These are phyloP conservation scores for Thunnus maccoyii DNA, from an alignment of 2,113 vertebrate genomes.

Conservation along the genomic window DNA sequence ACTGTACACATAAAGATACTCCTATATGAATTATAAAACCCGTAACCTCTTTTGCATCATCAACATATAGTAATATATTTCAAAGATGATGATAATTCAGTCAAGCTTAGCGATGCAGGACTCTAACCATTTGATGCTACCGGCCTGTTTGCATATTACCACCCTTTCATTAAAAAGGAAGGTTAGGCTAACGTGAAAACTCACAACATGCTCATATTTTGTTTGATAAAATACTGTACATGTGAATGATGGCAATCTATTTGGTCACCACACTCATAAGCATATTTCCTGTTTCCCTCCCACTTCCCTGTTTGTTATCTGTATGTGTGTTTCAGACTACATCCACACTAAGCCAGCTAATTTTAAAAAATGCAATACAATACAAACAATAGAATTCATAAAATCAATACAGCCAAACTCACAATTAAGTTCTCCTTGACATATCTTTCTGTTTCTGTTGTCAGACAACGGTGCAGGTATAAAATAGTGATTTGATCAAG, in stretches of 20 bases:
- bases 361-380: neutral
- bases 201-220: conserved; percentile 14
- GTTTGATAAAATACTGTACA: neutral
- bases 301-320: neutral
- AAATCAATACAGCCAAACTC: too few species aligned
- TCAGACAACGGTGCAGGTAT: too few species aligned
- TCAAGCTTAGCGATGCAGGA: neutral
- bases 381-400: too few species aligned
- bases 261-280: neutral
- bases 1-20: conserved; percentile 70
- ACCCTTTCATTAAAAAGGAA: neutral
- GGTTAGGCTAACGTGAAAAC: neutral
- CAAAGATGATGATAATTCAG: conserved; percentile 34
- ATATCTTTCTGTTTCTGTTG: too few species aligned
- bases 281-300: conserved; percentile 2
- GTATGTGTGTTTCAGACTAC: neutral
- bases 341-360: neutral
- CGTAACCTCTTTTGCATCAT: conserved; percentile 49
- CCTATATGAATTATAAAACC: conserved; percentile 67
- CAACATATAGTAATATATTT: conserved; percentile 59
- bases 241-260: neutral
- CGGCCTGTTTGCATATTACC: neutral
- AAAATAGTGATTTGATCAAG: too few species aligned
- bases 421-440: too few species aligned
- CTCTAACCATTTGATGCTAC: neutral